A percentile compares a stretch with the other conserved stretches of the same genome.
These are phyloP conservation scores for Stenodera caucasica DNA, from an alignment of 2,888 invertebrate genomes.

Conservation along the genomic window DNA sequence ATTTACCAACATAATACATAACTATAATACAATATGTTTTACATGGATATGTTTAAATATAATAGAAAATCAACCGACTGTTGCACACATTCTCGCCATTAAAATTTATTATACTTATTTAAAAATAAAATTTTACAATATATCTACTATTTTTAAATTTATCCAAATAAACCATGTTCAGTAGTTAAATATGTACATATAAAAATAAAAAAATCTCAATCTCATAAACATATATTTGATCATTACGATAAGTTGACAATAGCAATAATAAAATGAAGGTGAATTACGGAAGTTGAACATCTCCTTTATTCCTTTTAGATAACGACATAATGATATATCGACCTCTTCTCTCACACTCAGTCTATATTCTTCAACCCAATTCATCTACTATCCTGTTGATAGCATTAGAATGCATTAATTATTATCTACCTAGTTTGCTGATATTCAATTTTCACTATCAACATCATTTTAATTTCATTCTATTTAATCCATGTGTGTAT, in stretches of 20 bases:
- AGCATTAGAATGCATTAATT: neutral
- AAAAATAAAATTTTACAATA: no score
- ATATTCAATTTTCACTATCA: neutral
- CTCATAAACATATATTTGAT: slow-evolving; percentile 7
- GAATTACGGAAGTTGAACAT: slow-evolving; percentile 10
- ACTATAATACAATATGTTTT: no score
- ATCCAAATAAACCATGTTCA: no score
- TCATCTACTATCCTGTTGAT: slow-evolving; percentile 4
- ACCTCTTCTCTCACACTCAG: neutral
- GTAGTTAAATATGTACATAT: neutral
- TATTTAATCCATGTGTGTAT: no score
- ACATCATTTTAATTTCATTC: neutral
- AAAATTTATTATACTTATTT: no score
- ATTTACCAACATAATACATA: no score
- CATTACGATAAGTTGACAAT: slow-evolving; percentile 8
- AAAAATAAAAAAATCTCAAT: slow-evolving; percentile 3
- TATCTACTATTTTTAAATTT: no score
- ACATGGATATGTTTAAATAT: no score
- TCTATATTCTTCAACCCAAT: neutral
- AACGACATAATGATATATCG: slow-evolving; percentile 6
- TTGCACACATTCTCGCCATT: no score
- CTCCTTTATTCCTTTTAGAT: slow-evolving; percentile 8
- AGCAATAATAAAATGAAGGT: slow-evolving; percentile 12
- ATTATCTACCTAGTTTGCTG: neutral
- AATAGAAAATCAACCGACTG: no score